Evolutionary conservation across 2,797 vertebrate species (phyloP), one percentile per base, ranked within the genome.

Genomic region (Acipenser ruthenus): DNA sequence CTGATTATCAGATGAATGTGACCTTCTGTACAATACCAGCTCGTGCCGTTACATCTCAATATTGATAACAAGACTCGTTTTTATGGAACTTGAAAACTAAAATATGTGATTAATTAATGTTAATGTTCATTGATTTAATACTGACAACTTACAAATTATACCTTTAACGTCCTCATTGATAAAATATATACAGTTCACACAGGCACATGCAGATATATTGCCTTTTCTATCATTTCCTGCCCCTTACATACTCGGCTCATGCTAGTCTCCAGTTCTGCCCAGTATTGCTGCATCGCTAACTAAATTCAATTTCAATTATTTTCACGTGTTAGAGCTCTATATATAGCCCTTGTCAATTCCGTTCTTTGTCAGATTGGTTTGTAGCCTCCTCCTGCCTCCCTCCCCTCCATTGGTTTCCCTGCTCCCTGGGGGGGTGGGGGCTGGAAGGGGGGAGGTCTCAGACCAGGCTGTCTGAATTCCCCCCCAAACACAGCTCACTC

Each of bases 301-400:
- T 70, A 66, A 72, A 71, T 63, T 67, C 50, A 72, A 70, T 66
- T 71, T 64, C 23, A 66, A 60, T 69, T 71, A 50, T 66, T 71
- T 75, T 72, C 63, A 74, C 68, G 72, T 77, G 68, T 62, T 63
- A 62, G 49, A 49, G 58, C 68, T 10, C 65, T 73, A 68, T 70
- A 72, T 70, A 66, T 69, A 75, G 64, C 15, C 7, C 62, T 23
- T 72, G 52, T 72, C 64, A 60, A 52, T 63, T 60, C 59, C 63
- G 13, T 49, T 65, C 53, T 68, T 47, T 68, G 63, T 65, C 66
- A 56, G 47, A 62, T 60, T 70, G 49, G 68, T 65, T 70, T 70
- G 51, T 65, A 58, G 65, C 49, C 10, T 15, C 49, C 66, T 49
- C 53, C 10, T 52, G 18, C 49, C 8, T 18, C 50, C 6, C 65